A percentile compares a stretch with the other conserved stretches of the same genome.
phyloP scores from a whole-genome alignment of 2,113 vertebrate species.

The Heptranchias perlo region DNA sequence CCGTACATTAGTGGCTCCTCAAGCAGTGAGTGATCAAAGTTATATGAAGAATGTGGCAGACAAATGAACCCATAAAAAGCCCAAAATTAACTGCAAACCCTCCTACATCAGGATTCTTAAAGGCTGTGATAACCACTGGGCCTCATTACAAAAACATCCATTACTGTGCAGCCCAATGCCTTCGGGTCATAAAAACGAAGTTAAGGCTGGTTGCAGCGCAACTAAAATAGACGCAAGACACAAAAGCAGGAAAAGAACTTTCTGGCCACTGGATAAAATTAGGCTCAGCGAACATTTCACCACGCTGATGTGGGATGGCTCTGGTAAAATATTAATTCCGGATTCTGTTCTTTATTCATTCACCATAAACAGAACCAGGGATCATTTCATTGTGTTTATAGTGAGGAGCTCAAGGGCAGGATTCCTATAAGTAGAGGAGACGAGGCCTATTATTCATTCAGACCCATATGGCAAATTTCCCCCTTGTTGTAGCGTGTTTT shows the following conservation, averaged over 20 bases:
- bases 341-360: not conserved
- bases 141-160: slow-evolving; percentile 35
- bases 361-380: not conserved
- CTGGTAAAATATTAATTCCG: not conserved
- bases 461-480: not conserved
- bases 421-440: not conserved
- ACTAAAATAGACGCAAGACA: not conserved
- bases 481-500: not conserved
- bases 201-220: slow-evolving; percentile 22
- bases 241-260: slow-evolving; percentile 15
- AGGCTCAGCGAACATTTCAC: not conserved
- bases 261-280: not conserved
- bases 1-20: slow-evolving; percentile 27
- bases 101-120: slow-evolving; percentile 40
- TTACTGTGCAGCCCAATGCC: not conserved
- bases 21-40: slow-evolving; percentile 42
- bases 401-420: slow-evolving; percentile 16
- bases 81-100: slow-evolving; percentile 42
- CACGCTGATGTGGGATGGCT: not conserved
- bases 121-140: slow-evolving; percentile 32
- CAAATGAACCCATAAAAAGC: slow-evolving; percentile 40
- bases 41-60: slow-evolving; percentile 43
- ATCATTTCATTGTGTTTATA: slow-evolving; percentile 22
- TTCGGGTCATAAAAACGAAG: not conserved
- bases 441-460: not conserved